These are phyloP conservation scores for Drepana falcataria DNA, from an alignment of 2,888 invertebrate species.

Conservation along the genomic window DNA sequence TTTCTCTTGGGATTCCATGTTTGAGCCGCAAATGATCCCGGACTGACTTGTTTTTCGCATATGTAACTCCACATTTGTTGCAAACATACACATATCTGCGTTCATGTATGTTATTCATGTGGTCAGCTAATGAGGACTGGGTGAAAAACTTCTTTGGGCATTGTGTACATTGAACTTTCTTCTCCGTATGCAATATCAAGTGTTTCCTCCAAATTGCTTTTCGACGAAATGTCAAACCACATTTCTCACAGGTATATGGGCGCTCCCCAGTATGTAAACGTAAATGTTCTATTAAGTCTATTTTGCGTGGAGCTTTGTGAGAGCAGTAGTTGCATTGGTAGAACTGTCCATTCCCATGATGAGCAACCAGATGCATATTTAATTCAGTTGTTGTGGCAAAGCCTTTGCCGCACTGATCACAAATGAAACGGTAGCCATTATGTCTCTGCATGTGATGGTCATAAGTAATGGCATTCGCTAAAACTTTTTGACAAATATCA, in stretches of 20 bases:
- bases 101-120: slow-evolving; percentile 57
- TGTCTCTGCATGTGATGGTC: slow-evolving; percentile 61
- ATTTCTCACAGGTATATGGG: slow-evolving; percentile 64
- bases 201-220: slow-evolving; percentile 61
- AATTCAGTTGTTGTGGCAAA: slow-evolving; percentile 44
- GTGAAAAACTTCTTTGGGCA: slow-evolving; percentile 56
- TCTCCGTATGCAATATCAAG: slow-evolving; percentile 56
- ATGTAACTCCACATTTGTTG: slow-evolving; percentile 50
- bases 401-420: slow-evolving; percentile 62
- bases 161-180: slow-evolving; percentile 47
- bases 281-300: slow-evolving; percentile 54
- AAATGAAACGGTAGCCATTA: slow-evolving; percentile 49
- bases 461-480: slow-evolving; percentile 47
- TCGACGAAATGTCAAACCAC: slow-evolving; percentile 61
- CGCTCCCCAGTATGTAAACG: slow-evolving; percentile 55
- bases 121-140: slow-evolving; percentile 45
- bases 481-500: slow-evolving; percentile 44
- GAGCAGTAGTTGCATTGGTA: slow-evolving; percentile 53
- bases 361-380: slow-evolving; percentile 45
- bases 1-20: slow-evolving; percentile 57
- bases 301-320: slow-evolving; percentile 50
- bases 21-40: slow-evolving; percentile 53
- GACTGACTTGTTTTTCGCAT: slow-evolving; percentile 53
- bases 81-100: slow-evolving; percentile 55
- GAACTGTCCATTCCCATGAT: slow-evolving; percentile 51